A percentile compares a stretch with the other conserved stretches of the same genome.
phyloP scores from a whole-genome alignment of 2,113 vertebrate genomes.

The Ellobius talpinus region DNA sequence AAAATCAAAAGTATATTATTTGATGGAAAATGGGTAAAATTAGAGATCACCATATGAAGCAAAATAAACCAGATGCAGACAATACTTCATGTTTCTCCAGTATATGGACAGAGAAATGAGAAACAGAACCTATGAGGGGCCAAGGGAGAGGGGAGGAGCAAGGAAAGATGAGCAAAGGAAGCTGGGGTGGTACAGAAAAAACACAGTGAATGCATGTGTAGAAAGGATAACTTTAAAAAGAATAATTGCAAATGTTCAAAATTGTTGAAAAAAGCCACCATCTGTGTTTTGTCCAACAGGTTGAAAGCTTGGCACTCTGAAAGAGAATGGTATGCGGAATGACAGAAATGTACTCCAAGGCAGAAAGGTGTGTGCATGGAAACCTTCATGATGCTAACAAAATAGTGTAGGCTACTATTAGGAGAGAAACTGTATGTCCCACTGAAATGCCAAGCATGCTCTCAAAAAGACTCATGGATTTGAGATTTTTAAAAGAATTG shows the following conservation, averaged over 20 bases:
- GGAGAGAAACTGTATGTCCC: background rate
- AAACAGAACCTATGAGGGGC: background rate
- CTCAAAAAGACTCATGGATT: background rate
- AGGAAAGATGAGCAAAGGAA: background rate
- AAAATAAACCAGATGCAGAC: background rate
- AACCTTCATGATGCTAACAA: background rate
- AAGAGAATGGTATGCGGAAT: background rate
- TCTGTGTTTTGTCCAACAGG: background rate
- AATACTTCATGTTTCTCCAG: background rate
- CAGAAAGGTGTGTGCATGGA: background rate
- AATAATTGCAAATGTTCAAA: background rate
- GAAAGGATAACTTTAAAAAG: background rate
- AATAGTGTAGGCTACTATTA: background rate
- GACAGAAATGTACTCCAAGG: background rate
- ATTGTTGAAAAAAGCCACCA: background rate
- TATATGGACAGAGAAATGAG: background rate
- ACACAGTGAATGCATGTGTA: background rate
- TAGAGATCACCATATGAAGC: background rate
- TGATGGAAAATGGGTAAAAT: background rate
- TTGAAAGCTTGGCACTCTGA: background rate
- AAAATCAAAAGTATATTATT: background rate
- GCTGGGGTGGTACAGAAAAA: background rate
- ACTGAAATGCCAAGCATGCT: background rate
- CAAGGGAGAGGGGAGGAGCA: background rate
- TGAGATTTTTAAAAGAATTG: background rate